Evolutionary conservation across 1,140 invertebrate species (phyloP).

Genomic region (Danaus melanippus): DNA sequence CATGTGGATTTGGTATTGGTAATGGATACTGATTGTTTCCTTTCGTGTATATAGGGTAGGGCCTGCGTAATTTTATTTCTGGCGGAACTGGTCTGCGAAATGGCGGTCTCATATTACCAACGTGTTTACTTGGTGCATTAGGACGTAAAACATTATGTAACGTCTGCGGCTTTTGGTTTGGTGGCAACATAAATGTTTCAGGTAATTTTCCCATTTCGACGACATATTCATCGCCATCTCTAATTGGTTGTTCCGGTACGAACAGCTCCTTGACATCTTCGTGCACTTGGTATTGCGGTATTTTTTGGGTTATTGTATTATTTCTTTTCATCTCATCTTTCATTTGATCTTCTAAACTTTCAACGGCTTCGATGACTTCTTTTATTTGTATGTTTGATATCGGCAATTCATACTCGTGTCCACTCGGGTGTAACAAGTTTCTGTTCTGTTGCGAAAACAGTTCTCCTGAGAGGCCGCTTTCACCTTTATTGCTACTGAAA

Average conservation of each 20-base stretch:
- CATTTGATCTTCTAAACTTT: slow-evolving; percentile 56
- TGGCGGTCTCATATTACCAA: slow-evolving; percentile 45
- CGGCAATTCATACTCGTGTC: slow-evolving; percentile 63
- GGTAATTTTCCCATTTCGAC: slow-evolving; percentile 48
- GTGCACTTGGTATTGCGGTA: slow-evolving; percentile 49
- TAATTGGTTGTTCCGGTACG: slow-evolving; percentile 43
- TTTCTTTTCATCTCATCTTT: slow-evolving; percentile 45
- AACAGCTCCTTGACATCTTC: slow-evolving; percentile 45
- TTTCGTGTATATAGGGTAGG: slow-evolving; percentile 46
- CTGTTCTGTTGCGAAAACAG: slow-evolving; percentile 34
- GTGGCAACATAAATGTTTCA: slow-evolving; percentile 48
- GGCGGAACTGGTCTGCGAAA: slow-evolving; percentile 56
- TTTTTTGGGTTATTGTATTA: slow-evolving; percentile 23
- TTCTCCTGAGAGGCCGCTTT: slow-evolving; percentile 44
- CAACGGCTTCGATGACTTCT: slow-evolving; percentile 61
- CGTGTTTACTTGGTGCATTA: slow-evolving; percentile 37
- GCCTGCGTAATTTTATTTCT: slow-evolving; percentile 63
- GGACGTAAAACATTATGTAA: slow-evolving; percentile 66
- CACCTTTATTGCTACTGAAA: slow-evolving; percentile 66
- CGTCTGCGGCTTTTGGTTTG: slow-evolving; percentile 61
- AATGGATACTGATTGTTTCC: slow-evolving; percentile 47
- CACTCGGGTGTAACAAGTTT: slow-evolving; percentile 30
- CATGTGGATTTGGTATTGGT: slow-evolving; percentile 48
- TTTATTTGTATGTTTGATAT: slow-evolving; percentile 59
- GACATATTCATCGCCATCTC: slow-evolving; percentile 55